Percentiles rank a stretch among this genome's conserved stretches.
phyloP scores from a whole-genome alignment of 2,888 invertebrate genomes.

The Erpobdella octoculata region DNA sequence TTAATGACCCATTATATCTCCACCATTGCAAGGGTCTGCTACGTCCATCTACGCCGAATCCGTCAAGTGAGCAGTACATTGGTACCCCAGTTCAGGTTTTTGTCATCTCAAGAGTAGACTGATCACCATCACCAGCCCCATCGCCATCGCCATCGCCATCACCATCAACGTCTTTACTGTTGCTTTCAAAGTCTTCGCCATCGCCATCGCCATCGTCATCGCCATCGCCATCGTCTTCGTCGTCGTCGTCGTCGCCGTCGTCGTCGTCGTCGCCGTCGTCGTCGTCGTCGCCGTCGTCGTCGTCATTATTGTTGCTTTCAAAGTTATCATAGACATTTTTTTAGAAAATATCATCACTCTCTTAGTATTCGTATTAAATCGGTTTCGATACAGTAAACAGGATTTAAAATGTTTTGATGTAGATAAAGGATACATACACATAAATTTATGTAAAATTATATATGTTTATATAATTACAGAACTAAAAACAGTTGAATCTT shows the following conservation, averaged over 20 bases:
- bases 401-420: no score
- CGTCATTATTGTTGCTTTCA: background rate
- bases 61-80: no score
- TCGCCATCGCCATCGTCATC: constrained; percentile 31
- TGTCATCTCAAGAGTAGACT: no score
- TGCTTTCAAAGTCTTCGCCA: constrained; percentile 29
- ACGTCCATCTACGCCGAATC: background rate
- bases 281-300: background rate
- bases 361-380: no score
- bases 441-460: no score
- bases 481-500: no score
- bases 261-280: constrained; percentile 26
- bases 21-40: background rate
- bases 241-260: constrained; percentile 27
- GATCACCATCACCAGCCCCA: constrained; percentile 29
- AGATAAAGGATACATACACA: no score
- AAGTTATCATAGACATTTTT: background rate
- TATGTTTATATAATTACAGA: no score
- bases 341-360: no score
- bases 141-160: constrained; percentile 29
- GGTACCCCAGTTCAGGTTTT: no score
- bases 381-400: no score
- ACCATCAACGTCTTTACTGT: constrained; percentile 30
- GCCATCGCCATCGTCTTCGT: constrained; percentile 30
- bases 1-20: no score